Percentiles rank a stretch among this genome's conserved stretches.
These are phyloP conservation scores for Schrankia costaestrigalis DNA, from an alignment of 2,888 invertebrate species.

Conservation along the genomic window DNA sequence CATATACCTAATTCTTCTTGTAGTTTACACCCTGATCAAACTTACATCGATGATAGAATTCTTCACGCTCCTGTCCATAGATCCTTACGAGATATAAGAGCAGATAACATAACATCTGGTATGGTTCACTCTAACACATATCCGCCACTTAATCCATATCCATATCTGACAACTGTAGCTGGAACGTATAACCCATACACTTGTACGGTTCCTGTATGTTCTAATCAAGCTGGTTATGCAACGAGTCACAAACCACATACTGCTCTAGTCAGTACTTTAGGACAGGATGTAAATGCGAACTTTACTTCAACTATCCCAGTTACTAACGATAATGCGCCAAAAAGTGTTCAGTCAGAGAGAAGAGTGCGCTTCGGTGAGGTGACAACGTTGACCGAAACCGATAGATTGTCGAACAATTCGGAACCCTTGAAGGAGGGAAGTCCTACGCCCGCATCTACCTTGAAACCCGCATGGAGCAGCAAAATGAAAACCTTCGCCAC, in stretches of 20 bases:
- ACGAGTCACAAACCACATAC: slow-evolving; percentile 45
- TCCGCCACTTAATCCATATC: slow-evolving; percentile 71
- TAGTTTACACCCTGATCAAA: slow-evolving; percentile 66
- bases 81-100: slow-evolving; percentile 61
- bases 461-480: slow-evolving; percentile 78
- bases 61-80: slow-evolving; percentile 46
- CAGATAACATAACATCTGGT: slow-evolving; percentile 49
- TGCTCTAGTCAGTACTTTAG: slow-evolving; percentile 51
- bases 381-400: slow-evolving; percentile 63
- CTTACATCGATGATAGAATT: slow-evolving; percentile 44
- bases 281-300: slow-evolving; percentile 65
- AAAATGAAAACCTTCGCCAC: slow-evolving; percentile 78
- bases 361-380: slow-evolving; percentile 75
- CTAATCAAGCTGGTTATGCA: slow-evolving; percentile 43
- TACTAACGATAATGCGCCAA: slow-evolving; percentile 51
- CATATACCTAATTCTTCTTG: slow-evolving; percentile 75
- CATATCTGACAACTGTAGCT: slow-evolving; percentile 72
- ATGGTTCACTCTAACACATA: slow-evolving; percentile 73
- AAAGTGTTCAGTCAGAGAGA: slow-evolving; percentile 71
- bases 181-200: slow-evolving; percentile 74
- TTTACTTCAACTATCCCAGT: slow-evolving; percentile 50
- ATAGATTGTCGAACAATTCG: slow-evolving; percentile 61
- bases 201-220: slow-evolving; percentile 56
- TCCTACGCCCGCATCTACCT: slow-evolving; percentile 57
- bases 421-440: slow-evolving; percentile 61